Conservation (phyloP, 2,888 invertebrate genomes). For the Eristalinus sepulchralis region DNA sequence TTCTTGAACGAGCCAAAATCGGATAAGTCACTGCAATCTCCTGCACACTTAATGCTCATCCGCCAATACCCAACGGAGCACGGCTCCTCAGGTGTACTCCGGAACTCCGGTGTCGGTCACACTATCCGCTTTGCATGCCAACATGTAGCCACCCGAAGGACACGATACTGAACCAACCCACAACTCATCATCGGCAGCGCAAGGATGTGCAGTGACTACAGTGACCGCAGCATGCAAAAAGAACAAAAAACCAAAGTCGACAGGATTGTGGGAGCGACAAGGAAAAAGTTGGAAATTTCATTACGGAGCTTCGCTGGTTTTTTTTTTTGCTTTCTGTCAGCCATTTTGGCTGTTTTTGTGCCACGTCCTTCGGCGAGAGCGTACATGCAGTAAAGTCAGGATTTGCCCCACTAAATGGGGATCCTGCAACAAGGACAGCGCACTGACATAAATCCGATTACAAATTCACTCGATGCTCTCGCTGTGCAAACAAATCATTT, state of each 20-base stretch:
- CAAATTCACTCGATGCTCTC: constrained; percentile 63
- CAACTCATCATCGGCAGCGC: constrained; percentile 41
- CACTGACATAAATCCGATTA: constrained; percentile 52
- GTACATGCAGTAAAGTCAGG: constrained; percentile 14
- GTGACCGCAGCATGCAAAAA: constrained; percentile 21
- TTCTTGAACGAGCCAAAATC: constrained; percentile 28
- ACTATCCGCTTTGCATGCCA: constrained; percentile 62
- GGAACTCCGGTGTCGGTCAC: constrained; percentile 50
- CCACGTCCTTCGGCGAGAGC: neutral
- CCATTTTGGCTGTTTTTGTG: constrained; percentile 1
- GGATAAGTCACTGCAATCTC: constrained; percentile 55
- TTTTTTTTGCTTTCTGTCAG: neutral
- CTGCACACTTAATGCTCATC: constrained; percentile 27
- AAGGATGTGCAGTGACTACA: neutral
- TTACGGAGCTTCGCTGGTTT: constrained; percentile 34
- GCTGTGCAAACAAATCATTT: constrained; percentile 66
- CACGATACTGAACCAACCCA: constrained; percentile 31
- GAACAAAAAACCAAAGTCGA: neutral
- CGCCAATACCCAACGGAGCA: constrained; percentile 8
- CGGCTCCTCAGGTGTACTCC: constrained; percentile 31
- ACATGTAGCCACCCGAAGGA: constrained; percentile 33
- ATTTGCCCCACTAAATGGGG: constrained; percentile 28
- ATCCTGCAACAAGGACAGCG: constrained; percentile 25
- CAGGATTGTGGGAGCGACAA: constrained; percentile 2
- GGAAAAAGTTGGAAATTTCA: constrained; percentile 62